phyloP scores from a whole-genome alignment of 2,888 invertebrate species.

The Brachyopa scutellaris region DNA sequence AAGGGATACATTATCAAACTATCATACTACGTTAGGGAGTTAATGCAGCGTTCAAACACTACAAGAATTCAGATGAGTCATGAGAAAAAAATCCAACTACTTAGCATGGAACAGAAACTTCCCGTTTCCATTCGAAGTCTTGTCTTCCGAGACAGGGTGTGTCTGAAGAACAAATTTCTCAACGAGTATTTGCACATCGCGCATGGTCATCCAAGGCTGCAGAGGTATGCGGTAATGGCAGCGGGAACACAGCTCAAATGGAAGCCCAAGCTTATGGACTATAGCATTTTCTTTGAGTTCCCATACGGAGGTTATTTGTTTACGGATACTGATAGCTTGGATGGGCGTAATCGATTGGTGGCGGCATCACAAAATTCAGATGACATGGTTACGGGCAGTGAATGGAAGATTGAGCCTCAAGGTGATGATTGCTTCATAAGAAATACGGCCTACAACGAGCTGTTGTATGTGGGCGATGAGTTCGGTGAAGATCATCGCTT shows the following conservation, averaged over 20 bases:
- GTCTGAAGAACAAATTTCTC: conserved; percentile 48
- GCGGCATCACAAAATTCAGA: conserved; percentile 34
- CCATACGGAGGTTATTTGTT: conserved; percentile 61
- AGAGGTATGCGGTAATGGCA: conserved; percentile 55
- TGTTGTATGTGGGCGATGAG: conserved; percentile 60
- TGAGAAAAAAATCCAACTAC: conserved; percentile 33
- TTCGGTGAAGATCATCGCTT: conserved; percentile 55
- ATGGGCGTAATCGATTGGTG: conserved; percentile 54
- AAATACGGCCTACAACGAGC: conserved; percentile 44
- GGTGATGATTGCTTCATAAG: conserved; percentile 56
- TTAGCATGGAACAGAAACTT: conserved; percentile 33
- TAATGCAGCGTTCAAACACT: conserved; percentile 47
- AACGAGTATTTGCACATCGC: conserved; percentile 64
- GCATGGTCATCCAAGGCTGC: conserved; percentile 44
- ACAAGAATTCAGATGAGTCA: conserved; percentile 27
- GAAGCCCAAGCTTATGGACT: conserved; percentile 39
- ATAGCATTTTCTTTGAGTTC: conserved; percentile 58
- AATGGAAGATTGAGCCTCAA: conserved; percentile 53
- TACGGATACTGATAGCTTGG: conserved; percentile 23
- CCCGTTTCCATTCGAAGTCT: conserved; percentile 48
- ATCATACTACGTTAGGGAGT: conserved; percentile 47
- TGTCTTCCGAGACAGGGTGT: conserved; percentile 50
- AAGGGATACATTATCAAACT: conserved; percentile 50
- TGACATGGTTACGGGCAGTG: conserved; percentile 48
- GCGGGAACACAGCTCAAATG: conserved; percentile 56